Evolutionary conservation across 53 echinoderm and acorn worm genomes (phyloP).

Genomic region (Luidia sarsii): DNA sequence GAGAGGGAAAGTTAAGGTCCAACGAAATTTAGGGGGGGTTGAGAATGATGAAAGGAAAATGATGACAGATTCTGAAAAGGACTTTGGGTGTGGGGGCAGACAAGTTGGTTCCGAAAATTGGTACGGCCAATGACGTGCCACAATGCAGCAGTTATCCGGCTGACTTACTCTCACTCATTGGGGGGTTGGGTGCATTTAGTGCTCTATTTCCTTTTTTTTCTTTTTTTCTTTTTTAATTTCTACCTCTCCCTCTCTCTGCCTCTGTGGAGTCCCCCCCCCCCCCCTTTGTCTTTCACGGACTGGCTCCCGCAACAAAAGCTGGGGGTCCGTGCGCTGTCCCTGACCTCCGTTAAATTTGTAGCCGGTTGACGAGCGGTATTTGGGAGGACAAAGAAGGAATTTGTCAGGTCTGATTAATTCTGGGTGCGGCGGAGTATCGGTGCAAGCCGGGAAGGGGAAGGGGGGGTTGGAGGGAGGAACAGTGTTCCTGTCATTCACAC

Average conservation of each 20-base stretch:
- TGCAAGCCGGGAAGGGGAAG: not conserved
- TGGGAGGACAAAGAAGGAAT: not conserved
- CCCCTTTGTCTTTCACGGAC: not conserved
- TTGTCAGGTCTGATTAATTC: slow-evolving; percentile 13
- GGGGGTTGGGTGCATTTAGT: not conserved
- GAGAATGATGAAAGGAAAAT: no score
- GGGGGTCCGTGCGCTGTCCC: not conserved
- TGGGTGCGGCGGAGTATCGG: not conserved
- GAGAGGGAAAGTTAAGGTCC: no score
- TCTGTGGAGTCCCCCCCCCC: no score
- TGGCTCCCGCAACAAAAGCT: not conserved
- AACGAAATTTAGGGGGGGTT: no score
- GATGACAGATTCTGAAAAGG: no score
- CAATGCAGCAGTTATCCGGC: slow-evolving; percentile 16
- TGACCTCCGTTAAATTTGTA: no score
- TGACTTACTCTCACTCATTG: slow-evolving; percentile 5
- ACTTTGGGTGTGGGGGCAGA: slow-evolving; percentile 14
- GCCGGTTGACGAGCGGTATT: not conserved
- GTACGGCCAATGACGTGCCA: slow-evolving; percentile 22
- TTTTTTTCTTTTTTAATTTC: not conserved
- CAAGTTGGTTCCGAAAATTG: slow-evolving; percentile 46
- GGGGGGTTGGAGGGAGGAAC: no score
- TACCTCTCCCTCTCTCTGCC: no score
- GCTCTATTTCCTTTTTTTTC: not conserved
- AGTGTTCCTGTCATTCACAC: no score